These are phyloP conservation scores for Triplophysa yarkandensis DNA, from an alignment of 2,797 vertebrate genomes.

Conservation along the genomic window DNA sequence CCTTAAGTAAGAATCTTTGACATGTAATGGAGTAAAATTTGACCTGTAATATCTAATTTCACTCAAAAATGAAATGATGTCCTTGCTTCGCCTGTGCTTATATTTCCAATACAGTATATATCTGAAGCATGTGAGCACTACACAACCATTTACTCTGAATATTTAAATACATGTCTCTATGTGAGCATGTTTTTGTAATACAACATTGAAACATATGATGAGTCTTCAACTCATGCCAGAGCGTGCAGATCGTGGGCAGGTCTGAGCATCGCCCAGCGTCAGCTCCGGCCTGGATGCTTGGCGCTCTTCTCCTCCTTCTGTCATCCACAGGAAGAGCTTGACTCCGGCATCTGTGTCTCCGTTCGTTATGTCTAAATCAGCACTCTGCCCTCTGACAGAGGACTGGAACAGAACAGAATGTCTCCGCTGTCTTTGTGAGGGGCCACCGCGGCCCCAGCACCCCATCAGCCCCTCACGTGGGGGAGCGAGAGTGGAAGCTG, in stretches of 20 bases:
- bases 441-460: constrained; percentile 63
- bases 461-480: not conserved
- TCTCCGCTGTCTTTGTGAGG: constrained; percentile 56
- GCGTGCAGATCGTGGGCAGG: constrained; percentile 69
- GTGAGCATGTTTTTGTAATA: not conserved
- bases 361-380: constrained; percentile 79
- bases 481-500: constrained; percentile 11
- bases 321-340: constrained; percentile 75
- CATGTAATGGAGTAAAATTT: too few species aligned
- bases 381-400: constrained; percentile 70
- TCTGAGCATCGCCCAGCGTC: constrained; percentile 74
- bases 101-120: not conserved
- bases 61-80: too few species aligned
- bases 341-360: constrained; percentile 76
- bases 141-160: not conserved
- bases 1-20: too few species aligned
- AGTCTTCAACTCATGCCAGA: constrained; percentile 66
- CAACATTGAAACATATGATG: constrained; percentile 62
- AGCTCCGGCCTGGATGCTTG: constrained; percentile 70
- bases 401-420: constrained; percentile 34
- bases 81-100: too few species aligned
- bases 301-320: constrained; percentile 79
- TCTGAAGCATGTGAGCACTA: not conserved
- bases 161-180: not conserved
- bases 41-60: too few species aligned